Evolutionary conservation across 2,888 invertebrate genomes (phyloP).

Genomic region (Lochmaea capreae): DNA sequence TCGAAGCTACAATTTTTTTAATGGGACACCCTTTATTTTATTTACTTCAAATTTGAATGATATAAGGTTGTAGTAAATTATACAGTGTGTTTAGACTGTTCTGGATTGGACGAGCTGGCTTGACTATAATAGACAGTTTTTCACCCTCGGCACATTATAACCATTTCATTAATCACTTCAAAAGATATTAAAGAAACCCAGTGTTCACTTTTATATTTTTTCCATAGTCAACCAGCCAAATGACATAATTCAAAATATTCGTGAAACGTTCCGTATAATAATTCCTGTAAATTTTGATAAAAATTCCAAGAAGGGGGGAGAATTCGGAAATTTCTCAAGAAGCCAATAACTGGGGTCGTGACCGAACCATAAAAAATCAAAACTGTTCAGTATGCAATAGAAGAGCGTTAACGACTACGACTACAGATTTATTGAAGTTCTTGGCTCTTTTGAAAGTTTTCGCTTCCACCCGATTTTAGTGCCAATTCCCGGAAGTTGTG

Average conservation of each 20-base stretch:
- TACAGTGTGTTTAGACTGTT: no score
- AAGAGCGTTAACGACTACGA: conserved; percentile 55
- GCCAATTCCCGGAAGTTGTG: conserved; percentile 46
- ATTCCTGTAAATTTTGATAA: conserved; percentile 48
- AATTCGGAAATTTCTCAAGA: conserved; percentile 38
- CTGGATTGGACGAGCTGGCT: no score
- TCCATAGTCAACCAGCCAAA: neutral
- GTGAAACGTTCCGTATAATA: neutral
- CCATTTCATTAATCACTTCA: no score
- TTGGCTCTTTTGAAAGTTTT: conserved; percentile 49
- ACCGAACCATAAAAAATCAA: conserved; percentile 54
- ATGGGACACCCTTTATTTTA: no score
- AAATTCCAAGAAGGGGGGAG: conserved; percentile 39
- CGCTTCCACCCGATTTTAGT: conserved; percentile 49
- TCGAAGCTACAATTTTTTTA: no score
- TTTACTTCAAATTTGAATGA: no score
- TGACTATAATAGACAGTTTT: no score
- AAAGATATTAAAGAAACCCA: no score
- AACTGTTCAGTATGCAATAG: conserved; percentile 58
- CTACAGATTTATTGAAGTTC: conserved; percentile 59
- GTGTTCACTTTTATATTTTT: neutral
- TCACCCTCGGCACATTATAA: no score
- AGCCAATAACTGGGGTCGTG: conserved; percentile 45
- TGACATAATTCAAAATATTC: neutral
- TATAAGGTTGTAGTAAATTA: no score